Evolutionary conservation across 2,888 invertebrate species (phyloP).

Genomic region (Crematogaster levior): DNA sequence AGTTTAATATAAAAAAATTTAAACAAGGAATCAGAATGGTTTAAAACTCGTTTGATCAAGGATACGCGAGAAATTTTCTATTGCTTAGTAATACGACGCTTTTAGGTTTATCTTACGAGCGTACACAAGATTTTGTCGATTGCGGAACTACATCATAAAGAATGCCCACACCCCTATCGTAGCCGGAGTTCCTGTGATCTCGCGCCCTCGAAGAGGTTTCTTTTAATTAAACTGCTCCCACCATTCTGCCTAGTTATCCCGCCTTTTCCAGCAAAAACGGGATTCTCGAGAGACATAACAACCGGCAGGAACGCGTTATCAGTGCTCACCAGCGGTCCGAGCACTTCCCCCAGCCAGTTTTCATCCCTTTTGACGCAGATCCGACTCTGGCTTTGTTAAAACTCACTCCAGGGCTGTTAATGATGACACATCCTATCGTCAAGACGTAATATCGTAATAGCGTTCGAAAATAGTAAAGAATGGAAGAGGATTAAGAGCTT

Average conservation of each 20-base stretch:
- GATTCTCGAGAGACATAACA: conserved; percentile 81
- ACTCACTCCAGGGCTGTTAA: conserved; percentile 32
- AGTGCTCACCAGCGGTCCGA: conserved; percentile 80
- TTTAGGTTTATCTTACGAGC: conserved; percentile 75
- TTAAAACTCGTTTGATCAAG: neutral
- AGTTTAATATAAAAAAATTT: neutral
- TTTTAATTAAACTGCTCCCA: conserved; percentile 84
- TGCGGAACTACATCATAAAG: conserved; percentile 75
- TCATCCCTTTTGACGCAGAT: conserved; percentile 52
- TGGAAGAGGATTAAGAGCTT: neutral
- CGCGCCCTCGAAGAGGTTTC: conserved; percentile 80
- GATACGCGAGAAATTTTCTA: conserved; percentile 38
- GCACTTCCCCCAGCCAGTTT: conserved; percentile 55
- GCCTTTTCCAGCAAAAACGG: conserved; percentile 72
- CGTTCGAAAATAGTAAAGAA: neutral
- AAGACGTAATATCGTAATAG: conserved; percentile 2
- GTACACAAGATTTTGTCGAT: conserved; percentile 49
- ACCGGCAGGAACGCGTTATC: conserved; percentile 83
- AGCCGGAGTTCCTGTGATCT: conserved; percentile 74
- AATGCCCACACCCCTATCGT: conserved; percentile 64
- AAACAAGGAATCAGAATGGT: neutral
- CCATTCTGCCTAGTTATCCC: conserved; percentile 48
- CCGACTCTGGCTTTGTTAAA: conserved; percentile 52
- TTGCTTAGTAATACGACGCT: conserved; percentile 67
- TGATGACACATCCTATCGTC: conserved; percentile 26